Percentiles rank a stretch among this genome's conserved stretches.
Conservation (phyloP, 2,113 vertebrate species). For the Pseudorasbora parva region DNA sequence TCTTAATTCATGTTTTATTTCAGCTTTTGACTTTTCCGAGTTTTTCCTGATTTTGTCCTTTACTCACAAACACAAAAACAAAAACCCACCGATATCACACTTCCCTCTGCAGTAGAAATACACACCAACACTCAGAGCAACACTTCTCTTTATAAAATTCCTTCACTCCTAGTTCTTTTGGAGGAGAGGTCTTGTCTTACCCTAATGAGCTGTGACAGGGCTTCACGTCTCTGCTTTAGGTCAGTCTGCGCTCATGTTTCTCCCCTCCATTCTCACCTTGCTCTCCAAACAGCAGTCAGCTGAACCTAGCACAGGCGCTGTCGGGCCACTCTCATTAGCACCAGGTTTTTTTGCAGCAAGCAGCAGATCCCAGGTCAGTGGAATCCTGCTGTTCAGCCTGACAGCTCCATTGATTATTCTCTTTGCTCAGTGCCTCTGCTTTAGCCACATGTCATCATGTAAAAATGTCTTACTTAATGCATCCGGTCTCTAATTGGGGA, state of each 20-base stretch:
- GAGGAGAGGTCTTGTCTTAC: not conserved
- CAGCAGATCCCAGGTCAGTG: slow-evolving; percentile 37
- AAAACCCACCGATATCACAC: not conserved
- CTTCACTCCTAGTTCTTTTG: slow-evolving; percentile 7
- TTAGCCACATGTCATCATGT: slow-evolving; percentile 33
- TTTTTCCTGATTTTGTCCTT: not conserved
- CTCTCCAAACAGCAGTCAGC: slow-evolving; percentile 11
- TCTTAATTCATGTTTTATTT: too few species aligned
- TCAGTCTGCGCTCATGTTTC: slow-evolving; percentile 22
- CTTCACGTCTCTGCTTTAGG: slow-evolving; percentile 23
- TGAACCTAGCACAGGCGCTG: slow-evolving; percentile 10
- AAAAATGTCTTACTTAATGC: slow-evolving; percentile 27
- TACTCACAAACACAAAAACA: not conserved
- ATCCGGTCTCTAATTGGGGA: slow-evolving; percentile 13
- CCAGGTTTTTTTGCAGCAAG: slow-evolving; percentile 18
- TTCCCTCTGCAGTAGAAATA: slow-evolving; percentile 12
- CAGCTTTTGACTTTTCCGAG: too few species aligned
- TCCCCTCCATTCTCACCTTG: slow-evolving; percentile 5
- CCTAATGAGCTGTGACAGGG: slow-evolving; percentile 34
- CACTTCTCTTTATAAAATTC: not conserved
- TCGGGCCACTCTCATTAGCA: slow-evolving; percentile 33
- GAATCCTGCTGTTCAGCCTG: slow-evolving; percentile 26
- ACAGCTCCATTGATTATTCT: slow-evolving; percentile 43
- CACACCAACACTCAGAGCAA: not conserved
- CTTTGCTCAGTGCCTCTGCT: slow-evolving; percentile 8